Base-by-base conservation (phyloP, 2,888 invertebrate genomes). In the Nineta flava region DNA sequence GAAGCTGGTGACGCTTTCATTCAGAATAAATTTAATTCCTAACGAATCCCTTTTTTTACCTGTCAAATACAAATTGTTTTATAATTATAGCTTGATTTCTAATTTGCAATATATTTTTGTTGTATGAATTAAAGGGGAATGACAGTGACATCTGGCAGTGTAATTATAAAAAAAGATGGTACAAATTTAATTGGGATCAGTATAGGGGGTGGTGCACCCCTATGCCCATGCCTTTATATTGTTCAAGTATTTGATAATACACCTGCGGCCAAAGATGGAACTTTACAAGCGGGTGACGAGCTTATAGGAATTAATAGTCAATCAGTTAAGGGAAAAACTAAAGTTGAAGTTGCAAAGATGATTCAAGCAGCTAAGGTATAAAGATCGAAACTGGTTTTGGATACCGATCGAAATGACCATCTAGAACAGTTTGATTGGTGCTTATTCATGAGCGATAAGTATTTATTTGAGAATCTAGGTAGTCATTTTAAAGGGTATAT, bases 241-340 rank as follows among this genome's bases (percentile, higher is more conserved):
- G 97, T 99, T 0, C 97, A 99, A 78, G 86, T 93, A 53, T 99
- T 99, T 61, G 99, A 99, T 67, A 93, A 94, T 62, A 97, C 97
- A 0, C 94, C 99, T 9, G 94, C 96, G 0, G 80, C 91, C 1
- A 77, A 78, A 58, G 96, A 99, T 62, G 96, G 92, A 0, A 93
- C 93, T 0, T 68, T 99, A 6, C 92, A 95, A 62, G 87, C 95
- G 50, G 99, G 99, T 0, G 99, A 99, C 68, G 99, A 99, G 65
- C 71, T 99, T 52, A 84, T 95, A 1, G 93, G 92, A 0, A 90
- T 99, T 2, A 95, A 94, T 64, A 87, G 87, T 1, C 81, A 84
- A 53, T 81, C 87, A 0, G 94, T 97, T 1, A 96, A 95, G 64
- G 96, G 96, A 6, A 91, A 93, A 67, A 94, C 93, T 1, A 99